A percentile compares a stretch with the other conserved stretches of the same genome.
phyloP scores from a whole-genome alignment of 2,888 invertebrate genomes.

The Andricus curvator region DNA sequence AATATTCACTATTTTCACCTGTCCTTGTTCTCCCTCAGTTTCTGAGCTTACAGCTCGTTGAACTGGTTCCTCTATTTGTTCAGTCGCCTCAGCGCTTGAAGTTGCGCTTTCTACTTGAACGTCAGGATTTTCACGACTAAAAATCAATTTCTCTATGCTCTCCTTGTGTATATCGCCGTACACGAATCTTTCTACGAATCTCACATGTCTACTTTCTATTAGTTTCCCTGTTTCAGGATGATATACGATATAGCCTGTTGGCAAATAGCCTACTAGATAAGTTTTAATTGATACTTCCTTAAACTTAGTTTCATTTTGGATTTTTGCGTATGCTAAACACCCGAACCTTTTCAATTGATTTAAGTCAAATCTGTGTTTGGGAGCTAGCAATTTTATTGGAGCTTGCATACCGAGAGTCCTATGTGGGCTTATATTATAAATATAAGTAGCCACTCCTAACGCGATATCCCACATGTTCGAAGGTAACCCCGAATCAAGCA shows the following conservation, averaged over 20 bases:
- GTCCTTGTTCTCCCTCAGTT: no score
- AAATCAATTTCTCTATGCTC: no score
- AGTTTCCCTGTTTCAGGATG: not conserved
- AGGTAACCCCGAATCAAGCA: slow-evolving; percentile 27
- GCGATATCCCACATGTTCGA: slow-evolving; percentile 31
- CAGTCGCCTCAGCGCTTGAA: no score
- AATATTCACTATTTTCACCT: no score
- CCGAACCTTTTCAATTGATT: not conserved
- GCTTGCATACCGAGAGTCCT: not conserved
- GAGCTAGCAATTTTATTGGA: not conserved
- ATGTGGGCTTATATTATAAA: slow-evolving; percentile 22
- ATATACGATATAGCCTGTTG: not conserved
- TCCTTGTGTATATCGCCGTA: not conserved
- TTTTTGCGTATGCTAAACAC: not conserved
- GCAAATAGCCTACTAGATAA: not conserved
- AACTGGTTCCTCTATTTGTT: no score
- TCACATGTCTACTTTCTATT: not conserved
- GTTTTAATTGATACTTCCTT: not conserved
- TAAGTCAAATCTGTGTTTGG: not conserved
- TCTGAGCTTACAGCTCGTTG: no score
- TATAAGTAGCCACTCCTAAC: not conserved
- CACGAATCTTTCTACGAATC: not conserved
- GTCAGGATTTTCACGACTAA: no score
- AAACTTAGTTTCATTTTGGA: not conserved
- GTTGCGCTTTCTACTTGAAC: no score